Evolutionary conservation across 2,888 invertebrate species (phyloP).

Genomic region (Minunthozetes semirufus): DNA sequence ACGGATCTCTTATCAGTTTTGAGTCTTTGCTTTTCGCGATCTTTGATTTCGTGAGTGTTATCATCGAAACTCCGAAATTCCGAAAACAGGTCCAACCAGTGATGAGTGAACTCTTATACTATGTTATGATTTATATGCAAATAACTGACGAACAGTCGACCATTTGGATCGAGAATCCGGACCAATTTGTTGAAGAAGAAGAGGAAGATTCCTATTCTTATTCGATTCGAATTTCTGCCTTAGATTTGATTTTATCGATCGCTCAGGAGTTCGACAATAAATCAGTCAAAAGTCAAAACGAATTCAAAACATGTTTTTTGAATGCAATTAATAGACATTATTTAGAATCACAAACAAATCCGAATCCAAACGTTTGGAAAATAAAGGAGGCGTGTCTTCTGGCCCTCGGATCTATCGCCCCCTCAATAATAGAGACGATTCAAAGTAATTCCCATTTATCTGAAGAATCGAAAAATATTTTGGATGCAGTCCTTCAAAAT

Average conservation of each 20-base stretch:
- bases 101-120: slow-evolving; percentile 59
- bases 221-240: slow-evolving; percentile 61
- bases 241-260: slow-evolving; percentile 56
- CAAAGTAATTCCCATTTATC: slow-evolving; percentile 27
- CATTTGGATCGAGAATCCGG: slow-evolving; percentile 59
- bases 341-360: slow-evolving; percentile 25
- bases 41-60: slow-evolving; percentile 61
- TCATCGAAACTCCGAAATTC: slow-evolving; percentile 57
- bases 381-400: slow-evolving; percentile 60
- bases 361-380: slow-evolving; percentile 54
- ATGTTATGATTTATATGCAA: slow-evolving; percentile 60
- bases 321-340: slow-evolving; percentile 38
- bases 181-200: slow-evolving; percentile 61
- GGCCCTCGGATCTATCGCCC: slow-evolving; percentile 53
- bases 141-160: slow-evolving; percentile 61
- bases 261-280: slow-evolving; percentile 55
- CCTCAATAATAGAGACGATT: slow-evolving; percentile 31
- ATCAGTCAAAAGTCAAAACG: slow-evolving; percentile 20
- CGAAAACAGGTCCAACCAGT: slow-evolving; percentile 56
- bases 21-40: slow-evolving; percentile 60
- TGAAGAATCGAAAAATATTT: slow-evolving; percentile 27
- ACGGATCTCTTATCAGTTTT: slow-evolving; percentile 60
- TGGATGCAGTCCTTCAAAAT: slow-evolving; percentile 32
- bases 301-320: slow-evolving; percentile 35
- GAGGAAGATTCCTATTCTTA: slow-evolving; percentile 59